Conservation (phyloP, 1,140 invertebrate genomes). For the Drosophila nebulosa region DNA sequence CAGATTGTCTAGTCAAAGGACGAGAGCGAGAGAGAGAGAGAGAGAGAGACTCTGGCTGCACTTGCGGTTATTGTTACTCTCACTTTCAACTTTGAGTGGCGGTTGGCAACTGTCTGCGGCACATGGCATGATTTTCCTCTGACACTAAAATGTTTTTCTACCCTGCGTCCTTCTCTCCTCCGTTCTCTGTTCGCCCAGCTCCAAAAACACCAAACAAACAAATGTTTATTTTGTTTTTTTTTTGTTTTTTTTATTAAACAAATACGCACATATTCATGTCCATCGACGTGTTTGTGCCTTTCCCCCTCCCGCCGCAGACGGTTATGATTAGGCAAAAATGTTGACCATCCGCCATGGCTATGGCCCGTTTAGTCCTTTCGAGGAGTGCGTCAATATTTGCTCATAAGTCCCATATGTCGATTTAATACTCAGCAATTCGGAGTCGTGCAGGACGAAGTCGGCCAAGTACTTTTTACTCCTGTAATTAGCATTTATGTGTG, state of each 20-base stretch:
- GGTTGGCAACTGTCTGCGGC: slow-evolving; percentile 16
- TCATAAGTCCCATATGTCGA: slow-evolving; percentile 65
- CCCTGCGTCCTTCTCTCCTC: neutral
- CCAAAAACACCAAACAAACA: slow-evolving; percentile 12
- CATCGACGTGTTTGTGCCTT: neutral
- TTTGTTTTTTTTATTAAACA: slow-evolving; percentile 53
- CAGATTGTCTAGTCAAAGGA: slow-evolving; percentile 56
- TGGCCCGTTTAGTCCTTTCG: slow-evolving; percentile 9
- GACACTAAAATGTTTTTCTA: slow-evolving; percentile 38
- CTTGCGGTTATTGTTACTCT: slow-evolving; percentile 50
- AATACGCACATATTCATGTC: slow-evolving; percentile 50
- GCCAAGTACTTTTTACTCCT: slow-evolving; percentile 42
- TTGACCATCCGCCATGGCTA: slow-evolving; percentile 34
- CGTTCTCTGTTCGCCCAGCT: too few relatives aligned
- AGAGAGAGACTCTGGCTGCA: slow-evolving; percentile 49
- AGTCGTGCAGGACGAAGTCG: neutral
- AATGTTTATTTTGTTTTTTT: slow-evolving; percentile 52
- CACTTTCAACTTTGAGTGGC: neutral
- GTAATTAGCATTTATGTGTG: slow-evolving; percentile 75
- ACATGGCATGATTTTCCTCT: slow-evolving; percentile 64
- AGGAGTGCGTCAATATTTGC: slow-evolving; percentile 67
- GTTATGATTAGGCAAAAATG: slow-evolving; percentile 69
- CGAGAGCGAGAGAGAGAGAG: too few relatives aligned
- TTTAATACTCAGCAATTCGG: slow-evolving; percentile 14
- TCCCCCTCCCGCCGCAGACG: slow-evolving; percentile 7